Evolutionary conservation across 92 coral and sea anemone genomes (phyloP).

Genomic region (Montipora capitata): DNA sequence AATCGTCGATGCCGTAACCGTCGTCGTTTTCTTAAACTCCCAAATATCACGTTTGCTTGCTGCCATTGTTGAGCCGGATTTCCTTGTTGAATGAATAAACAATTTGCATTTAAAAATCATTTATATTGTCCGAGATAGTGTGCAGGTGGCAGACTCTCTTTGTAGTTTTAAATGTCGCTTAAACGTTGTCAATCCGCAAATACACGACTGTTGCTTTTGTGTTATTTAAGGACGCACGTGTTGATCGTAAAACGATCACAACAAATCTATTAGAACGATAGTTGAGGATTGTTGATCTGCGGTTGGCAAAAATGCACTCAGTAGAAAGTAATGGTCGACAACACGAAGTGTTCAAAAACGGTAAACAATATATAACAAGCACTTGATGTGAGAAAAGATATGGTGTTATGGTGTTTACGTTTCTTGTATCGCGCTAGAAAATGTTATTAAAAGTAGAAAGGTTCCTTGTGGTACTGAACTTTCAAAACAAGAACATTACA

Average conservation of each 20-base stretch:
- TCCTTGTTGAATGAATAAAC: constrained; percentile 7
- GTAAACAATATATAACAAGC: constrained; percentile 6
- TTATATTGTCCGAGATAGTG: not conserved
- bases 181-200: not conserved
- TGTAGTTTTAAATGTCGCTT: not conserved
- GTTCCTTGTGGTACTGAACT: too few relatives aligned
- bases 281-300: not conserved
- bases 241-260: not conserved
- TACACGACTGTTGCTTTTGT: not conserved
- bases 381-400: constrained; percentile 1
- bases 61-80: not conserved
- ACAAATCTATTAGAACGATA: not conserved
- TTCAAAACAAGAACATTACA: too few relatives aligned
- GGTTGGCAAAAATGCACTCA: not conserved
- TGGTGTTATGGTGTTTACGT: not conserved
- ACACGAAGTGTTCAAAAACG: not conserved
- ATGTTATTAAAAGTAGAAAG: not conserved
- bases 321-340: not conserved
- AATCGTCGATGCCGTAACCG: too few relatives aligned
- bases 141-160: not conserved
- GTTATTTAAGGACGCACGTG: not conserved
- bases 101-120: not conserved
- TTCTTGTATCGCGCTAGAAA: not conserved
- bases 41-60: not conserved
- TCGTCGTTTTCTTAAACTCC: too few relatives aligned